Evolutionary conservation across 2,797 vertebrate species (phyloP).

Genomic region (Sebastes hubbsi): DNA sequence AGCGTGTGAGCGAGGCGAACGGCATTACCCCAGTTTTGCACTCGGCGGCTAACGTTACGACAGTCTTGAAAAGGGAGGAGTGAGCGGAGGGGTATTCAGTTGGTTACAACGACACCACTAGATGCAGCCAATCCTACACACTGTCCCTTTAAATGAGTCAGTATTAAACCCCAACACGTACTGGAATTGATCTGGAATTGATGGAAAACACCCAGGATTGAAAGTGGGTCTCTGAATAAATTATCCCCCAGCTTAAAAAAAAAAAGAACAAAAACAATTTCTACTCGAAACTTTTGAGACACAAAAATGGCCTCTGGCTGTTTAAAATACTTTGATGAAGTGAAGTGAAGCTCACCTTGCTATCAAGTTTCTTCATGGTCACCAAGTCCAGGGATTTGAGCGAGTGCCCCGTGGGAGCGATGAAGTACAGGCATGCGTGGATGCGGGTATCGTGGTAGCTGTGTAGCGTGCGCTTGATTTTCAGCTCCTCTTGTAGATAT

Average conservation of each 20-base stretch:
- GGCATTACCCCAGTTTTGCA: no score
- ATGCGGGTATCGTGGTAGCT: conserved; percentile 96
- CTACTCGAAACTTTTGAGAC: background rate
- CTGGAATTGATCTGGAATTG: background rate
- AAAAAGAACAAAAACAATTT: background rate
- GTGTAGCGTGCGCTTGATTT: conserved; percentile 96
- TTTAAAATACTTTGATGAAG: background rate
- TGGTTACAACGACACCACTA: no score
- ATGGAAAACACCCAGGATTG: background rate
- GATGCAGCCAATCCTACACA: no score
- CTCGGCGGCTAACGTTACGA: no score
- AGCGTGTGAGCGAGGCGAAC: no score
- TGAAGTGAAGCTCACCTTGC: conserved; percentile 86
- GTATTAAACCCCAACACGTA: background rate
- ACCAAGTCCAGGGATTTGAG: conserved; percentile 97
- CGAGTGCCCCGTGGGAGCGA: conserved; percentile 96
- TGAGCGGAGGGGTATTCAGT: no score
- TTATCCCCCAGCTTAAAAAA: no score
- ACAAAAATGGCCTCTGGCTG: background rate
- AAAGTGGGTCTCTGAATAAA: background rate
- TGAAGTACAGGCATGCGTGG: conserved; percentile 97
- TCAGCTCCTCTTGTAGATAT: conserved; percentile 97
- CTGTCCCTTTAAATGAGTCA: background rate
- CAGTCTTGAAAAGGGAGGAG: no score
- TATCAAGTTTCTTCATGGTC: conserved; percentile 99